Evolutionary conservation across 2,888 invertebrate genomes (phyloP), one percentile per base, ranked within the genome.

Genomic region (Archips xylosteana): DNA sequence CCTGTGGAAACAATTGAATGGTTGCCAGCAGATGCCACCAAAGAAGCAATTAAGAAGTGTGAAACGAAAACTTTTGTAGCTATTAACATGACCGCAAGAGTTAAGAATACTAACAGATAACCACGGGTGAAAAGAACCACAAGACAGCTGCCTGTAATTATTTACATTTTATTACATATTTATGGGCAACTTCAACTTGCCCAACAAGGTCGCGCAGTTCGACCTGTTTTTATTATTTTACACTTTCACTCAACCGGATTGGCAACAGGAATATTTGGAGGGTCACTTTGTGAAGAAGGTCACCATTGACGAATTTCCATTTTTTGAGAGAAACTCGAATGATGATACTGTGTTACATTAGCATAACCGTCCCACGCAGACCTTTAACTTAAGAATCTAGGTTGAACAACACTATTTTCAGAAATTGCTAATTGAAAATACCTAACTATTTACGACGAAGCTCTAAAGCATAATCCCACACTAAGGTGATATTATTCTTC

Each of bases 241-340:
- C 57, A 71, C 72, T 73, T 73, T 73, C 72, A 42, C 72, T 63
- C 32, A 34, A 68, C 59, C 65, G 65, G 65, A 64, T 15, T 51
- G 36, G 34, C 36, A 6, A 42, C 71, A 63, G 72, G 68, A 68
- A 63, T 36, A 51, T 63, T 23, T 15, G 54, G 32, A 68, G 59
- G 45, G 57, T 60, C 60, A 47, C 32, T 57, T 57, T 12, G 57
- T 13, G 42, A 70, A 70, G 62, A 45, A 36, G 72, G 72, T 63
- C 72, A 59, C n/a, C 42, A 13, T 57, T 68, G 72, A 73, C 39
- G 63, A 59, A 73, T 73, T 68, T 73, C 72, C 72, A 73, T 73
- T 51, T 72, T 71, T 68, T 72, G 12, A 54, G 68, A 67, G 71
- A 67, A 63, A 61, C 63, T 13, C 36, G 23, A 34, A 66, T 62